Base-by-base conservation (phyloP, 2,113 vertebrate genomes). In the Prietella phreatophila region DNA sequence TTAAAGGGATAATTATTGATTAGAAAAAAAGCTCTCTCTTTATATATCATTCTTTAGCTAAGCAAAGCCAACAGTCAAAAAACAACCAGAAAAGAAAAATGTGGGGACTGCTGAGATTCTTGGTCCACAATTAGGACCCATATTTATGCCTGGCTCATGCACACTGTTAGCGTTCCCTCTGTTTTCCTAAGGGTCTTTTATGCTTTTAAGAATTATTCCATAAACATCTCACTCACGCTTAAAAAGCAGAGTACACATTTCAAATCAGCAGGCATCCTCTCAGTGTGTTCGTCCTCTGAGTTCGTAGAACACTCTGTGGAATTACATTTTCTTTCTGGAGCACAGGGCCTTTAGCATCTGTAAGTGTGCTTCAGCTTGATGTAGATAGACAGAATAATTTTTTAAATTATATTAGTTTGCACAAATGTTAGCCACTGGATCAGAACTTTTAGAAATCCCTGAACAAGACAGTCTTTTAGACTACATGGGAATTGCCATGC, bases 191-290 rank as follows among this genome's bases (percentile, higher is more conserved):
- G 83, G 83, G 85, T 47, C 67, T 27, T 84, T 53, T 73, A 42
- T 83, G 88, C 82, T 83, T 87, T 88, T 84, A 87, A 85, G 81
- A 67, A 87, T 87, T 22, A 79, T 79, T 83, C 27, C 69, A 87
- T 91, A 89, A 90, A 91, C 89, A 42, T 75, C 87, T 80, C 47
- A 85, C 13, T n/a, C 55, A 85, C 86, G 30, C n/a, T 65, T 80
- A 75, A 56, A 69, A 47, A 86, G 71, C 55, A 19, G 33, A 1
- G 33, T 39, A 55, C 63, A 60, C 42, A n/a, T 87, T 87, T 87
- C 63, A 78, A 85, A 88, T 78, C 84, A 39, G 67, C 78, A 60
- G 67, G 56, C 30, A 53, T 82, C 22, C 33, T 55, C 50, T 82
- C 63, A 27, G 61, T 71, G 63, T 82, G 71, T 71, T 60, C 58